phyloP scores from a whole-genome alignment of 2,888 invertebrate species.

The Neoascia interrupta region DNA sequence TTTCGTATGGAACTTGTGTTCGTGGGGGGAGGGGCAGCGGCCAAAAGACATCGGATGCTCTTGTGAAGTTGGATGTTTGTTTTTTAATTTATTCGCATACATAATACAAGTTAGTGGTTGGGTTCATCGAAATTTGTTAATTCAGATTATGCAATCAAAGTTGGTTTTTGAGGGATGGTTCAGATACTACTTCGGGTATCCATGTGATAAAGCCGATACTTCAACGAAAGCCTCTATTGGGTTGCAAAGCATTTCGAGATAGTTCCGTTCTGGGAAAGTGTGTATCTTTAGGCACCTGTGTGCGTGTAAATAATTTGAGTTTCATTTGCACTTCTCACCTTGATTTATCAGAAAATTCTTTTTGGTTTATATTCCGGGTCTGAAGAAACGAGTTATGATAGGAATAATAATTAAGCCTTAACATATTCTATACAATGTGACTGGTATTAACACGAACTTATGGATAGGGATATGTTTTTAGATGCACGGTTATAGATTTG shows the following conservation, averaged over 20 bases:
- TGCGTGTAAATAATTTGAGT: conserved; percentile 39
- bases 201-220: neutral
- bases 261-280: neutral
- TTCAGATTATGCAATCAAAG: conserved; percentile 26
- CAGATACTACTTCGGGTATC: neutral
- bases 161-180: neutral
- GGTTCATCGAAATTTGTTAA: conserved; percentile 18
- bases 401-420: conserved; percentile 51
- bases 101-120: conserved; percentile 9
- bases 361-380: conserved; percentile 1
- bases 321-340: neutral
- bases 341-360: conserved; percentile 31
- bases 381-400: conserved; percentile 42
- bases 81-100: conserved; percentile 27
- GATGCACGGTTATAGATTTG: too few species aligned
- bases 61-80: neutral
- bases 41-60: conserved; percentile 15
- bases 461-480: too few species aligned
- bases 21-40: neutral
- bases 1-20: conserved; percentile 9
- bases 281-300: neutral
- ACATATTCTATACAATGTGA: too few species aligned
- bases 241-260: conserved; percentile 1
- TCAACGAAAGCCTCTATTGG: neutral
- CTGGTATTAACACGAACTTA: too few species aligned